Evolutionary conservation across 2,797 vertebrate genomes (phyloP).

Genomic region (Novumbra hubbsi): DNA sequence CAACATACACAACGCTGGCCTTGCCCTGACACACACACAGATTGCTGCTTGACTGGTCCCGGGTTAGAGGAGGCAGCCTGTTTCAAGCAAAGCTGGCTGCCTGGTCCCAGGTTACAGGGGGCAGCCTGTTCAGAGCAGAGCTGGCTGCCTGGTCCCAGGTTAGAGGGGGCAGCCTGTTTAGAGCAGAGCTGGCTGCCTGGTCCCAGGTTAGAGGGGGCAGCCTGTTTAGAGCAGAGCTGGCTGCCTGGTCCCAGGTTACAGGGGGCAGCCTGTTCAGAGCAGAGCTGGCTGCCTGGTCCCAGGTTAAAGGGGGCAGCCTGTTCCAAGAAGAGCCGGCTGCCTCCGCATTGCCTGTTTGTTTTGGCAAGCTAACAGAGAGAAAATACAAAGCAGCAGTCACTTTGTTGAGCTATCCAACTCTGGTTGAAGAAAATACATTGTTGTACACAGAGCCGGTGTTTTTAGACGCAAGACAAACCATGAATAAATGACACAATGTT

Average conservation of each 20-base stretch:
- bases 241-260: neutral
- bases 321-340: slow-evolving; percentile 29
- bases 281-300: neutral
- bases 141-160: neutral
- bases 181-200: neutral
- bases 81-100: too few relatives aligned
- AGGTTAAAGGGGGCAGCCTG: slow-evolving; percentile 43
- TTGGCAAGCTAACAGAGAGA: slow-evolving; percentile 55
- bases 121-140: too few relatives aligned
- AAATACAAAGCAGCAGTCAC: slow-evolving; percentile 51
- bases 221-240: too few relatives aligned
- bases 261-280: neutral
- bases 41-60: neutral
- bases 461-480: neutral
- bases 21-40: neutral
- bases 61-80: neutral
- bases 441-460: neutral
- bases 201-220: neutral
- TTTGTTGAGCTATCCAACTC: slow-evolving; percentile 52
- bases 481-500: neutral
- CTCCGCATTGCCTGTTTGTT: slow-evolving; percentile 47
- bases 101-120: neutral
- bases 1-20: slow-evolving; percentile 29
- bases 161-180: neutral
- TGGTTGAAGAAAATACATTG: neutral